A percentile compares a stretch with the other conserved stretches of the same genome.
Conservation (phyloP, 2,113 vertebrate genomes). For the Pachypanchax playfairii region DNA sequence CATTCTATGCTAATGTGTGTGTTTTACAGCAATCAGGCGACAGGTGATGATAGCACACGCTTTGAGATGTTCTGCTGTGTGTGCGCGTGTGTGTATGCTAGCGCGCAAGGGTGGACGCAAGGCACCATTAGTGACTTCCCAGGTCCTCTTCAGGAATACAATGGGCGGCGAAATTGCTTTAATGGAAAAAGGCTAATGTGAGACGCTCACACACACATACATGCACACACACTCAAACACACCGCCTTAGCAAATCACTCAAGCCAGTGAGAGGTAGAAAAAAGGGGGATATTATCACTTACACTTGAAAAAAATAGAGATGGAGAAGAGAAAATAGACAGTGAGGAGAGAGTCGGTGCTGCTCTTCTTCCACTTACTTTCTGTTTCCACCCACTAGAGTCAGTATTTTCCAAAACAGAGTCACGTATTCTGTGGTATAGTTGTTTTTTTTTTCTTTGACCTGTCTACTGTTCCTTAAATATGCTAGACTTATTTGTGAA, state of each 20-base stretch:
- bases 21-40: constrained; percentile 83
- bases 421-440: constrained; percentile 38
- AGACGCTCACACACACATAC: constrained; percentile 59
- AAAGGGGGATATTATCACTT: constrained; percentile 80
- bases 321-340: constrained; percentile 73
- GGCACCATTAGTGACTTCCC: constrained; percentile 85
- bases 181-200: constrained; percentile 83
- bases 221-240: constrained; percentile 50
- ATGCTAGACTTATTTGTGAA: constrained; percentile 23
- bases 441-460: constrained; percentile 23
- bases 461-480: constrained; percentile 39
- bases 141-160: constrained; percentile 85
- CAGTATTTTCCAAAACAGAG: constrained; percentile 70
- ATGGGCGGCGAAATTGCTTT: constrained; percentile 84
- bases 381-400: constrained; percentile 71
- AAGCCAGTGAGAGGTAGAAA: constrained; percentile 76
- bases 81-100: constrained; percentile 48
- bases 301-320: constrained; percentile 77
- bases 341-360: constrained; percentile 65
- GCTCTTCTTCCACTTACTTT: constrained; percentile 74
- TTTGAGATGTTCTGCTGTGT: constrained; percentile 70
- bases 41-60: constrained; percentile 78
- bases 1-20: constrained; percentile 83
- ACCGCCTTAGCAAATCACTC: constrained; percentile 78
- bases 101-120: constrained; percentile 73